These are phyloP conservation scores for Hapalemur alaotrensis DNA, from an alignment of 2,797 vertebrate genomes.

Conservation along the genomic window DNA sequence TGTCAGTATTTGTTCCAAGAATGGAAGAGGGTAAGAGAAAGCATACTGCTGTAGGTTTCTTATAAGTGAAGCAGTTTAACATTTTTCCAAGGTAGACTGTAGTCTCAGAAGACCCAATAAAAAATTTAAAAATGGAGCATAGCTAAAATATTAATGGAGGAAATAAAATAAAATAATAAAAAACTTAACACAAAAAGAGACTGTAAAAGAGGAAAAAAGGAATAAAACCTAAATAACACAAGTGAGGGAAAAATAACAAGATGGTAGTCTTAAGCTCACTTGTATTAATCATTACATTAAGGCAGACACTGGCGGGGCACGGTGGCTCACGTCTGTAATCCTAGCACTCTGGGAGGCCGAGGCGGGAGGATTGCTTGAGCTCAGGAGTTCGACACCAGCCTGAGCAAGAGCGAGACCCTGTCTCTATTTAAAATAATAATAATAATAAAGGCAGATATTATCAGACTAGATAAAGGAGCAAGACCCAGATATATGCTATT, in stretches of 20 bases:
- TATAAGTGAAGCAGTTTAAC: neutral
- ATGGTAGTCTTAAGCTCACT: neutral
- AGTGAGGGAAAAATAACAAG: neutral
- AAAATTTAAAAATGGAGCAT: neutral
- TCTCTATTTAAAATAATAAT: too few relatives aligned
- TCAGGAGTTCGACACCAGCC: too few relatives aligned
- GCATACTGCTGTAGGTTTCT: neutral
- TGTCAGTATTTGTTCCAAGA: neutral
- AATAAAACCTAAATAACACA: neutral
- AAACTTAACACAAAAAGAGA: neutral
- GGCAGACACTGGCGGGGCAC: neutral
- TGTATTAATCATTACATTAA: neutral
- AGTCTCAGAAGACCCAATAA: neutral
- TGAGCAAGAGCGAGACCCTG: too few relatives aligned
- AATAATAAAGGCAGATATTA: too few relatives aligned
- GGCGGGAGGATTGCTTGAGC: too few relatives aligned
- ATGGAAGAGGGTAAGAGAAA: neutral
- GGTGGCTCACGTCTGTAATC: too few relatives aligned
- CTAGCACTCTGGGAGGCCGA: too few relatives aligned
- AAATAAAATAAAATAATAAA: neutral
- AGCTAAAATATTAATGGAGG: neutral
- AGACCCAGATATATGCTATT: neutral
- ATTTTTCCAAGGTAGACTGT: neutral
- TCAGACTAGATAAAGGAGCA: neutral
- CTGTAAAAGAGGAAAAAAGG: neutral